Base-by-base conservation (phyloP, 2,113 vertebrate genomes). In the Eublepharis macularius region DNA sequence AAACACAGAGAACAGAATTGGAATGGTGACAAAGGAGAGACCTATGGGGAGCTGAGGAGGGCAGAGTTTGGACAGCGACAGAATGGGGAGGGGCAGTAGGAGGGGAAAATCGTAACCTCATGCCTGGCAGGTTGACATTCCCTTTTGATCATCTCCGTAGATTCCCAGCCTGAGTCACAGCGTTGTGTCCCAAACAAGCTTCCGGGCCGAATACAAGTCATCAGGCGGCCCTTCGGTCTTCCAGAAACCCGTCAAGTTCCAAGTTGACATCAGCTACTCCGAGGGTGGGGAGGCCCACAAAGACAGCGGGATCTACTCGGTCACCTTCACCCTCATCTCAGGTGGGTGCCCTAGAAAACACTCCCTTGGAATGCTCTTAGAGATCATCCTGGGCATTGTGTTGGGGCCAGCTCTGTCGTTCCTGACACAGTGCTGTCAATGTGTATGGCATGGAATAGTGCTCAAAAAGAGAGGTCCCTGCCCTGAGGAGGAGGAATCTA, bases 121-220 rank as follows among this genome's bases (percentile, higher is more conserved):
- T 63, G 51, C n/a, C 39, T n/a, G 63, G 54, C 13, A 34, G 17
- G 24, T 74, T 77, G 63, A 69, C 47, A 14, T 21, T 29, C 24
- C 16, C 6, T 69, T 89, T 91, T 76, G 87, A 72, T 72, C 83
- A 5, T 88, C 73, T 63, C 80, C 90, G 11, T 92, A 98, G 98
- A 98, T 98, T 94, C 98, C 98, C n/a, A 98, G 97, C 66, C 97
- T 98, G 97, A 98, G 98, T 93, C 98, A 98, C 96, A 98, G 98
- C 69, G 98, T 98, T 87, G 95, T 98, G 92, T 98, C 98, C 41
- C 98, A 98, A 96, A 98, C 97, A 92, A 98, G 98, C 96, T 98
- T 98, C 95, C 96, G 98, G 93, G 98, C 98, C 29, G 98, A 98
- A 91, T 98, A 98, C 92, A 98, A 98, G 92, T 96, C 97, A 92